A percentile compares a stretch with the other conserved stretches of the same genome.
These are phyloP conservation scores for Dreissena polymorpha DNA, from an alignment of 1,140 invertebrate species.

Conservation along the genomic window DNA sequence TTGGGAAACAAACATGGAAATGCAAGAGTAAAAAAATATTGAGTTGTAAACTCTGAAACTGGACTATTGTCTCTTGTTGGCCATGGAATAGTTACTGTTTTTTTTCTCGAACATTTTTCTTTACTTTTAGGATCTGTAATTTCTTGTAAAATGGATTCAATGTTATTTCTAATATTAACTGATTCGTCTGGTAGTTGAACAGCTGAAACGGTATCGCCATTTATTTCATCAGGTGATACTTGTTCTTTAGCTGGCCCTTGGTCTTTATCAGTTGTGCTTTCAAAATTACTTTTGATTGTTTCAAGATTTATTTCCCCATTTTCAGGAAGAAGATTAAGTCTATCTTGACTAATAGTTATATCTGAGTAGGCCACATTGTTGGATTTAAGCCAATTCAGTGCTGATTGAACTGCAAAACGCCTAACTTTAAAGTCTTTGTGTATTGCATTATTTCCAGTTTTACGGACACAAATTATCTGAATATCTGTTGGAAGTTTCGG, in stretches of 20 bases:
- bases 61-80: slow-evolving; percentile 44
- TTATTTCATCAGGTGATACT: slow-evolving; percentile 23
- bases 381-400: slow-evolving; percentile 40
- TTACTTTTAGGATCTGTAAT: slow-evolving; percentile 16
- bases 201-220: slow-evolving; percentile 20
- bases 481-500: slow-evolving; percentile 41
- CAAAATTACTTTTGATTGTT: slow-evolving; percentile 23
- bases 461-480: slow-evolving; percentile 34
- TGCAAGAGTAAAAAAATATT: slow-evolving; percentile 51
- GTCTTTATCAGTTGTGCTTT: slow-evolving; percentile 17
- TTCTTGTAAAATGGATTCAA: slow-evolving; percentile 44
- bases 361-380: slow-evolving; percentile 48
- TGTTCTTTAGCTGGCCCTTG: slow-evolving; percentile 45
- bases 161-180: slow-evolving; percentile 31
- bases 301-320: slow-evolving; percentile 19
- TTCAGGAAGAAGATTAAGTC: slow-evolving; percentile 37
- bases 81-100: slow-evolving; percentile 45
- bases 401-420: slow-evolving; percentile 38
- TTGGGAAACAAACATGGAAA: slow-evolving; percentile 57
- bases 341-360: slow-evolving; percentile 41
- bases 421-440: slow-evolving; percentile 45
- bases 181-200: slow-evolving; percentile 41
- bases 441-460: slow-evolving; percentile 34
- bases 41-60: slow-evolving; percentile 55
- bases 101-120: slow-evolving; percentile 10